phyloP scores from a whole-genome alignment of 1,140 invertebrate species.

The Solen grandis region DNA sequence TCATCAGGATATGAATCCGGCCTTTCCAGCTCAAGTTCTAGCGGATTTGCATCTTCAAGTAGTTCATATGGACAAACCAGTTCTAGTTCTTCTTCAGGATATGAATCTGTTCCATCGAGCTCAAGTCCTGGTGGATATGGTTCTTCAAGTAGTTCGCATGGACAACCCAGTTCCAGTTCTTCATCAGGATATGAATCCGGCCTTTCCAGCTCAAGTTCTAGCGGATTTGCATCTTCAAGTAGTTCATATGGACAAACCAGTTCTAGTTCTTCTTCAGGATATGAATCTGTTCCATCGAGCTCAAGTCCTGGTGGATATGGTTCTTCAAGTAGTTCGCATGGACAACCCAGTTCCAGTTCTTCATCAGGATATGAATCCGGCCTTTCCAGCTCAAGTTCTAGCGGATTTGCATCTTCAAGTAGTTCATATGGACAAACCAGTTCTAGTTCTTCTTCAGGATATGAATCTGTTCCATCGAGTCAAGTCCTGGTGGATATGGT shows the following conservation, averaged over 20 bases:
- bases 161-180: too few species aligned
- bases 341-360: too few species aligned
- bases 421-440: too few species aligned
- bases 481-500: too few species aligned
- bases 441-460: too few species aligned
- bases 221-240: not conserved
- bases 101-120: not conserved
- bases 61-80: not conserved
- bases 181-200: not conserved
- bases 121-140: not conserved
- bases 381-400: too few species aligned
- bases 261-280: not conserved
- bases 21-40: not conserved
- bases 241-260: not conserved
- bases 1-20: not conserved
- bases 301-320: not conserved
- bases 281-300: not conserved
- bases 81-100: not conserved
- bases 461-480: too few species aligned
- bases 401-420: too few species aligned
- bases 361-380: too few species aligned
- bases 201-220: not conserved
- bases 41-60: not conserved
- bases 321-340: too few species aligned
- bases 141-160: too few species aligned